Base-by-base conservation (phyloP, 2,113 vertebrate genomes). In the Helogale parvula region DNA sequence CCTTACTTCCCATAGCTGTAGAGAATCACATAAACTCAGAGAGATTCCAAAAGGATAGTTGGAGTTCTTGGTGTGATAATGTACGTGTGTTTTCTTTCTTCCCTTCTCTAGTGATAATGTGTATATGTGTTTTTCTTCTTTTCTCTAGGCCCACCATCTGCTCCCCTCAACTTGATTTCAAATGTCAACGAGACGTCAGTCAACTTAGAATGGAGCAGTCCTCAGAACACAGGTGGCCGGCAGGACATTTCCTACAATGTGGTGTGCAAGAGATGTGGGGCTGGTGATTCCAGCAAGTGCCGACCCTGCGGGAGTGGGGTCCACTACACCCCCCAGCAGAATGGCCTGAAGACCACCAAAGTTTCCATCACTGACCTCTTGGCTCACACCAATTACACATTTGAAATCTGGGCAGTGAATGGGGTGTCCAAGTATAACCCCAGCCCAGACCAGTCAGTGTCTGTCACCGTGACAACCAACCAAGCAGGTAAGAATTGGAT, bases 351-450 rank as follows among this genome's bases (percentile, higher is more conserved):
- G 96, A 99, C 98, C 57, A 99, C 99, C 71, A 99, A 99, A 65
- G 99, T 99, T 96, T 99, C 99, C 95, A 99, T 99, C 98, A 99
- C 99, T 0, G 99, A 99, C 98, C 99, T 99, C 94, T 99, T 99
- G 97, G 99, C 99, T 8, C 99, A 99, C 98, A 99, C 99, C 52
- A 99, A 99, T 98, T 99, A 99, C 98, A 99, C 99, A 35, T 99
- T 99, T 82, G 99, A 99, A 97, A 99, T 99, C 98, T 99, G 99
- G 99, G 99, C 99, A 0, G 99, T 99, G 94, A 99, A 99, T 45
- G 99, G 99, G 31, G 99, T 99, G 47, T 99, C 99, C 96, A 99
- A 98, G 90, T 99, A 99, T 80, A 99, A 99, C 90, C 99, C 99
- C 0, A 99, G 99, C 89, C 99, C 99, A 0, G 99, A 99, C 84